Evolutionary conservation across 37 sponge, comb jelly and placozoan species (phyloP).

Genomic region (Petrosia ficiformis): DNA sequence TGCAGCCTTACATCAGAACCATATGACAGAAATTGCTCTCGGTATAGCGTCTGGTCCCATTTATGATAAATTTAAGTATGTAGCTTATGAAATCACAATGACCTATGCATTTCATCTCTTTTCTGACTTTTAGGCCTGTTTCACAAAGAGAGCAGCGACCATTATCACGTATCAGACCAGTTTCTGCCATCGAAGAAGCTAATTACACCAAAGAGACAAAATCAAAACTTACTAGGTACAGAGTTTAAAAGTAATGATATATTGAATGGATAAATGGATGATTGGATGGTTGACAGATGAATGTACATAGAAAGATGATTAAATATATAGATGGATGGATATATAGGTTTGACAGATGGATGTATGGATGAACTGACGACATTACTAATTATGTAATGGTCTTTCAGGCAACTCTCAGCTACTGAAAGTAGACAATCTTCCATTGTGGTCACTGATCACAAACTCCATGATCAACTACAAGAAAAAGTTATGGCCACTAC

Average conservation of each 20-base stretch:
- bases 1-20: conserved; percentile 20
- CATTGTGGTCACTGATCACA: neutral
- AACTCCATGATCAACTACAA: neutral
- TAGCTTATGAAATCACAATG: neutral
- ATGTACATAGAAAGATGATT: no score
- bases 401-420: conserved; percentile 36
- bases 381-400: neutral
- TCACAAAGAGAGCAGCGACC: conserved; percentile 51
- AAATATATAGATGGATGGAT: no score
- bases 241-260: no score
- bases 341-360: no score
- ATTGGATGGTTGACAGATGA: no score
- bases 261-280: no score
- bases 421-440: neutral
- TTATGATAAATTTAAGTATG: conserved; percentile 48
- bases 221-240: conserved; percentile 41
- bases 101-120: neutral
- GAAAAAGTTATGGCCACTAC: neutral
- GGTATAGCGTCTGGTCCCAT: conserved; percentile 51
- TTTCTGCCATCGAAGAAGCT: conserved; percentile 37
- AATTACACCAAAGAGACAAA: conserved; percentile 18
- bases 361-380: no score
- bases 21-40: conserved; percentile 48
- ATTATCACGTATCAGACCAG: conserved; percentile 41
- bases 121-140: conserved; percentile 32